phyloP scores from a whole-genome alignment of 2,113 vertebrate species.

The Cynoglossus semilaevis region DNA sequence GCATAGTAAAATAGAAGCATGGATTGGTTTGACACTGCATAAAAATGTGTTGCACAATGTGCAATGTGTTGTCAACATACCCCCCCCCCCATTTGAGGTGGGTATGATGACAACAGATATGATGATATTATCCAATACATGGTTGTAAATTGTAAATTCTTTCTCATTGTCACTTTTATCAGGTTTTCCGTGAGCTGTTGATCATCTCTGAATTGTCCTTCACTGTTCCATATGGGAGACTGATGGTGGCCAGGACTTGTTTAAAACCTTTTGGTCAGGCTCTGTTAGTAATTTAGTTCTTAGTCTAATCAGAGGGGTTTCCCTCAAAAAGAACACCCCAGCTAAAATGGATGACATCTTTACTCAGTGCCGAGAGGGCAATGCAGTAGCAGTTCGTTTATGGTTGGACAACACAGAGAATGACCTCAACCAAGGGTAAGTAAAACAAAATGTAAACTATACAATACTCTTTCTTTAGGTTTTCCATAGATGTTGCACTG shows the following conservation, averaged over 20 bases:
- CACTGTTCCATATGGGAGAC: slow-evolving; percentile 52
- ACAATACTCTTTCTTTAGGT: background rate
- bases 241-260: slow-evolving; percentile 54
- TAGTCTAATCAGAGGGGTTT: slow-evolving; percentile 12
- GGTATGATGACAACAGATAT: too few species aligned
- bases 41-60: too few species aligned
- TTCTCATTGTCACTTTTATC: background rate
- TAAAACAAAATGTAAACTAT: slow-evolving; percentile 3
- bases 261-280: slow-evolving; percentile 42
- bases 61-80: too few species aligned
- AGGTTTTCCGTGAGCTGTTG: slow-evolving; percentile 12
- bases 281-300: slow-evolving; percentile 24
- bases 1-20: too few species aligned
- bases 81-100: too few species aligned
- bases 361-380: slow-evolving; percentile 95
- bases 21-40: too few species aligned
- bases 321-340: slow-evolving; percentile 26
- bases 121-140: too few species aligned
- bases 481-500: slow-evolving; percentile 8
- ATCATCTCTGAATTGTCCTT: slow-evolving; percentile 11
- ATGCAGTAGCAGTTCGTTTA: slow-evolving; percentile 91
- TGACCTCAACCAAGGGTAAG: slow-evolving; percentile 97
- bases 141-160: too few species aligned
- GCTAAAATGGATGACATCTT: slow-evolving; percentile 93
- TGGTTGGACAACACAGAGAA: slow-evolving; percentile 99